These are phyloP conservation scores for Cecropterus lyciades DNA, from an alignment of 1,140 invertebrate species.

Conservation along the genomic window DNA sequence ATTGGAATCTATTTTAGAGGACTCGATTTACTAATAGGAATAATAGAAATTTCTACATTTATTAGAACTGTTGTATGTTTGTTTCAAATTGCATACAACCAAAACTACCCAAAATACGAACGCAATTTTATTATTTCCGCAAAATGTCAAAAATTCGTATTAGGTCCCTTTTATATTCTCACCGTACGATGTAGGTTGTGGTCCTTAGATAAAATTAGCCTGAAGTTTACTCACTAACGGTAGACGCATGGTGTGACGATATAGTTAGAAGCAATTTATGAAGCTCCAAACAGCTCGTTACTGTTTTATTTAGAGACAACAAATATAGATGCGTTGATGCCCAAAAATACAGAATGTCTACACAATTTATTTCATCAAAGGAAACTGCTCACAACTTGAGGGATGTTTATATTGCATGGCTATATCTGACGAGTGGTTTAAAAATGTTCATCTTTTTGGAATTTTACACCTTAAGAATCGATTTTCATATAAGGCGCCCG, in stretches of 20 bases:
- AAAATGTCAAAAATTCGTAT: too few species aligned
- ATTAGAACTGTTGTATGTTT: too few species aligned
- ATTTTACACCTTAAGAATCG: too few species aligned
- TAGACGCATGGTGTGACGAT: conserved; percentile 19
- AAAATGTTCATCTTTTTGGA: conserved; percentile 29
- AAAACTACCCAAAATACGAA: too few species aligned
- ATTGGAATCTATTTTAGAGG: too few species aligned
- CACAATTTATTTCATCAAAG: conserved; percentile 36
- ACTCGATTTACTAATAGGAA: too few species aligned
- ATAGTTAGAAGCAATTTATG: conserved; percentile 37
- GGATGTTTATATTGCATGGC: conserved; percentile 28
- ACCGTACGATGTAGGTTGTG: too few species aligned
- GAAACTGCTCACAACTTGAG: conserved; percentile 31
- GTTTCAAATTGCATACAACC: too few species aligned
- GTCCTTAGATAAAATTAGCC: conserved; percentile 34
- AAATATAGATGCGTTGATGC: conserved; percentile 33
- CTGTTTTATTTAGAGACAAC: conserved; percentile 35
- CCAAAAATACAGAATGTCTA: conserved; percentile 16
- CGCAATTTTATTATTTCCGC: too few species aligned
- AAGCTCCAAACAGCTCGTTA: conserved; percentile 29
- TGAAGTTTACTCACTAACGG: conserved; percentile 24
- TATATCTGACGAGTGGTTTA: conserved; percentile 32
- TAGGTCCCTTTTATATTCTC: too few species aligned
- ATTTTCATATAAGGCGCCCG: too few species aligned
- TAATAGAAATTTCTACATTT: too few species aligned